phyloP scores from a whole-genome alignment of 2,888 invertebrate species.

The Syritta pipiens region DNA sequence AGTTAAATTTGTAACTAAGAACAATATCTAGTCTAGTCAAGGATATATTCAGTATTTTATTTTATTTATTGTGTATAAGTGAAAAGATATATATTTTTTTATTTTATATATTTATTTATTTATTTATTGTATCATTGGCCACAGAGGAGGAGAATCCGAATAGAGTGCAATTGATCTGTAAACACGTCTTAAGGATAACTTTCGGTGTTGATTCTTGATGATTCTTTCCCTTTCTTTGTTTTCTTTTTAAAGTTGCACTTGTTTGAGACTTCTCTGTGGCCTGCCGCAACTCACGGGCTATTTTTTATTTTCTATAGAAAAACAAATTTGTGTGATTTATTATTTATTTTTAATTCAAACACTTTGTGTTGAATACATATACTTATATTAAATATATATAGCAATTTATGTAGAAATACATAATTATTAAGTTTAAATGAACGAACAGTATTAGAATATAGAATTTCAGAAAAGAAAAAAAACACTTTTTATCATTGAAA shows the following conservation, averaged over 20 bases:
- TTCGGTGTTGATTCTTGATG: no score
- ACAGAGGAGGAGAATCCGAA: not conserved
- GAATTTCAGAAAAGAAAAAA: conserved; percentile 36
- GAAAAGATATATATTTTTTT: not conserved
- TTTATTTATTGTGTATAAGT: not conserved
- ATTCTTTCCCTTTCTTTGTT: no score
- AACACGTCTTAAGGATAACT: no score
- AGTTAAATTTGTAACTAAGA: conserved; percentile 34
- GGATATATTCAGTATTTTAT: conserved; percentile 27
- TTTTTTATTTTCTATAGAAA: not conserved
- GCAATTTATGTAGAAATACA: conserved; percentile 8
- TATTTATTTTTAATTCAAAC: not conserved
- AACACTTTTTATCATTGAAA: no score
- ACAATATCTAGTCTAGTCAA: conserved; percentile 61
- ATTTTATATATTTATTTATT: conserved; percentile 10
- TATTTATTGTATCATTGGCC: conserved; percentile 10
- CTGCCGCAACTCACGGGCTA: not conserved
- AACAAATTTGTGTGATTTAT: not conserved
- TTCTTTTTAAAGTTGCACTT: not conserved
- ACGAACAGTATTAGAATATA: conserved; percentile 54
- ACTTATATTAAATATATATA: not conserved
- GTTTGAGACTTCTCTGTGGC: no score
- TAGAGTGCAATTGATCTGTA: no score
- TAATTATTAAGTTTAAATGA: conserved; percentile 40
- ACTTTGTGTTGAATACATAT: not conserved